phyloP scores from a whole-genome alignment of 2,113 vertebrate genomes.

The Cryptomyrus ogoouensis region DNA sequence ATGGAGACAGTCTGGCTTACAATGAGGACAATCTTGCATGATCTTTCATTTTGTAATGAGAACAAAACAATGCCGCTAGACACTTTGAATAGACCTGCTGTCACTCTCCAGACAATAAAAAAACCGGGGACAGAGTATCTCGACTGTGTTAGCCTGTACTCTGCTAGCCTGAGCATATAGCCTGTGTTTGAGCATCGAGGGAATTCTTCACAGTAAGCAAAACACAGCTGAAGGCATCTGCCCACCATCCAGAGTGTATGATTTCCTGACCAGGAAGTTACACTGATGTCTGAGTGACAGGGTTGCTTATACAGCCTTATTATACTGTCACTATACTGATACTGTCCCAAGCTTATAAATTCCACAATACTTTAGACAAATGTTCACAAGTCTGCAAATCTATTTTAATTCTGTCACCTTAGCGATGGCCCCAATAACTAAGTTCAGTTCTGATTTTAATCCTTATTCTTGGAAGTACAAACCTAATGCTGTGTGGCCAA shows the following conservation, averaged over 20 bases:
- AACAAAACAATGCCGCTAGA: neutral
- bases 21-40: neutral
- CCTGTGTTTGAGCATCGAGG: neutral
- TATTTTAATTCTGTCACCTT: neutral
- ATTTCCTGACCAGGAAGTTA: neutral
- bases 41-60: neutral
- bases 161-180: neutral
- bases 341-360: neutral
- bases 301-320: neutral
- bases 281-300: neutral
- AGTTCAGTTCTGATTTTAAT: neutral
- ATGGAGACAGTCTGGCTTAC: neutral
- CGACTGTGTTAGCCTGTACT: neutral
- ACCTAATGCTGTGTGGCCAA: neutral
- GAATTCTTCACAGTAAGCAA: neutral
- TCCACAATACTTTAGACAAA: neutral
- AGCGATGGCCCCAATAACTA: neutral
- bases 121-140: neutral
- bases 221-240: neutral
- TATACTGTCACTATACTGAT: neutral
- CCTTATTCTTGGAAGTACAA: neutral
- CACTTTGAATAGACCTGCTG: neutral
- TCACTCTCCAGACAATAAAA: neutral
- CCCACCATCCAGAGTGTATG: neutral
- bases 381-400: neutral